Percentiles rank a stretch among this genome's conserved stretches.
phyloP scores from a whole-genome alignment of 64 coral and sea anemone species.

The Actinia tenebrosa region DNA sequence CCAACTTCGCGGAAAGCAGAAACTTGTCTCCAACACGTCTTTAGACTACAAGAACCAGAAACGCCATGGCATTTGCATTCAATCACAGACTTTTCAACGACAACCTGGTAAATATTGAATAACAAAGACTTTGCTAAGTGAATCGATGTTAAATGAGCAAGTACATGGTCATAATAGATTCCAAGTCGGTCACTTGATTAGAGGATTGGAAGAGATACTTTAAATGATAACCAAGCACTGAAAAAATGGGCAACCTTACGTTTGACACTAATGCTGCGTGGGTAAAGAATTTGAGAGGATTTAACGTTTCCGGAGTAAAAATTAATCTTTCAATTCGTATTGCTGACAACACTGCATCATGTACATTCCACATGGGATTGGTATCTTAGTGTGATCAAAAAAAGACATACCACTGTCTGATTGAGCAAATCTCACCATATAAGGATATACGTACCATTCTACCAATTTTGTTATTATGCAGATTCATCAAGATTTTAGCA shows the following conservation, averaged over 20 bases:
- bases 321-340: background rate
- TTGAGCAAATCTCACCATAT: background rate
- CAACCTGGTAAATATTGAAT: constrained; percentile 12
- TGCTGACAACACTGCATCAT: background rate
- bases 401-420: background rate
- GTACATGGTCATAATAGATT: too few relatives aligned
- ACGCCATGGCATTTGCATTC: constrained; percentile 88
- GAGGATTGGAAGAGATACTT: too few relatives aligned
- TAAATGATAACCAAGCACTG: too few relatives aligned
- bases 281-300: background rate
- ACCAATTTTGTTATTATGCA: constrained; percentile 76
- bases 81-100: constrained; percentile 17
- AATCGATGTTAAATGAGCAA: too few relatives aligned
- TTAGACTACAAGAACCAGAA: constrained; percentile 51
- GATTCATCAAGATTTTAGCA: constrained; percentile 55
- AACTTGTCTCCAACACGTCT: constrained; percentile 59
- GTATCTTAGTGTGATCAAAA: background rate
- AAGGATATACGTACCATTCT: constrained; percentile 46
- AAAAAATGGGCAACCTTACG: background rate
- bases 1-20: constrained; percentile 46
- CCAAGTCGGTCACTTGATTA: too few relatives aligned
- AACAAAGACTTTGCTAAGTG: background rate
- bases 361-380: background rate
- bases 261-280: background rate
- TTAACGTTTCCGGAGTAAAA: background rate